Conservation (phyloP, 2,797 vertebrate species). For the Tolypeutes matacus region DNA sequence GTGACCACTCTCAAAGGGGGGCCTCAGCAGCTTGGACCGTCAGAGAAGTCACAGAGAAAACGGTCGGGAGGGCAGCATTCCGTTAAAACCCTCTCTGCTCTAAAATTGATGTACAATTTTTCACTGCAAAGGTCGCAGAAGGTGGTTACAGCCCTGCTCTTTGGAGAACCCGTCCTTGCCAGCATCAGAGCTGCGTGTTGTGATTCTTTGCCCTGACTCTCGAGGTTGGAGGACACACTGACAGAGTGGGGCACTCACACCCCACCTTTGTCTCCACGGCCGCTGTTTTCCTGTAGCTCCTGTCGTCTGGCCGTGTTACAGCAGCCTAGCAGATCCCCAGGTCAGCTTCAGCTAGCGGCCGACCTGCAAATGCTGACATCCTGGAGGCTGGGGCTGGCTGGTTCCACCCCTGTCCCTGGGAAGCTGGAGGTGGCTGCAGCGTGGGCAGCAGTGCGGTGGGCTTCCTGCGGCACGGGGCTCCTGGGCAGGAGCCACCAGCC, state of each 20-base stretch:
- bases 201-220: too few relatives aligned
- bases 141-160: neutral
- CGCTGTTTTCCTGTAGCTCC: neutral
- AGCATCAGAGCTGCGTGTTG: neutral
- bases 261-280: too few relatives aligned
- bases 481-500: neutral
- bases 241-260: too few relatives aligned
- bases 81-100: accelerated
- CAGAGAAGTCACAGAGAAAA: neutral
- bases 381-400: neutral
- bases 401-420: too few relatives aligned
- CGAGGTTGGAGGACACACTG: neutral
- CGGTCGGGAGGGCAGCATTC: accelerated
- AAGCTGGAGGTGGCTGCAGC: neutral
- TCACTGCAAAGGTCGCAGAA: neutral
- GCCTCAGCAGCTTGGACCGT: neutral
- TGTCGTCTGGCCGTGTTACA: too few relatives aligned
- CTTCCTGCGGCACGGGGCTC: too few relatives aligned
- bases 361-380: neutral
- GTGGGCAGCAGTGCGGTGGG: too few relatives aligned
- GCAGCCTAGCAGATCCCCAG: accelerated
- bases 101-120: accelerated
- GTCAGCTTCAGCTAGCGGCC: neutral
- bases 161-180: neutral
- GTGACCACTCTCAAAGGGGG: neutral